Conservation (phyloP, 2,888 invertebrate genomes). For the Microplitis deprimator region DNA sequence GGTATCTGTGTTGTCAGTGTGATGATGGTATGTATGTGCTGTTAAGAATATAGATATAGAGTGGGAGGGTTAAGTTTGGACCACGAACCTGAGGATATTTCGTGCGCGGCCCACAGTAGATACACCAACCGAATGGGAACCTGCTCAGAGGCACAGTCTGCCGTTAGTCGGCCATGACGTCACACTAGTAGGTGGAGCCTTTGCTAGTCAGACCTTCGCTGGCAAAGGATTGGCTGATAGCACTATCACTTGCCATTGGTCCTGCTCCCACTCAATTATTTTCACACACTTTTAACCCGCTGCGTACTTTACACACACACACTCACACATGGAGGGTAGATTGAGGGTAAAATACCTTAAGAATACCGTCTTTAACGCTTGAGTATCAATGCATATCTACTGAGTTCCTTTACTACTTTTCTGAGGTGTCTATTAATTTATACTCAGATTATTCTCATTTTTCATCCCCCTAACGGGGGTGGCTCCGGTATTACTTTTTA, state of each 20-base stretch:
- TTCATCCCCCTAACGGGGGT: slow-evolving; percentile 37
- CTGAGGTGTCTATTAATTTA: slow-evolving; percentile 59
- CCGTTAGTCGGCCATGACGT: slow-evolving; percentile 44
- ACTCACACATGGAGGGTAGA: background rate
- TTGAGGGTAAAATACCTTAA: slow-evolving; percentile 22
- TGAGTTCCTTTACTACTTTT: slow-evolving; percentile 27
- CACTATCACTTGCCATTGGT: slow-evolving; percentile 24
- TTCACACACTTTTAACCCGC: too few species aligned
- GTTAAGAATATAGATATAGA: slow-evolving; percentile 14
- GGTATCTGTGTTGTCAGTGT: background rate
- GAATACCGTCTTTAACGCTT: slow-evolving; percentile 39
- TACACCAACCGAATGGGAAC: slow-evolving; percentile 52
- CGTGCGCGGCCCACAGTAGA: slow-evolving; percentile 47
- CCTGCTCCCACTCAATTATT: slow-evolving; percentile 28
- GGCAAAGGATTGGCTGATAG: slow-evolving; percentile 32
- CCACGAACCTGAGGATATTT: slow-evolving; percentile 32
- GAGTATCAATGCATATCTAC: slow-evolving; percentile 37
- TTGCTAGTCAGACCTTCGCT: slow-evolving; percentile 46
- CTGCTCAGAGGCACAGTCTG: slow-evolving; percentile 45
- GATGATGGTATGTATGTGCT: slow-evolving; percentile 17
- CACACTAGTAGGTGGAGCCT: slow-evolving; percentile 49
- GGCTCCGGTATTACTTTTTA: background rate
- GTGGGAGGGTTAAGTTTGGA: slow-evolving; percentile 30
- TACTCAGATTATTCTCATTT: slow-evolving; percentile 63
- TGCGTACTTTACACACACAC: slow-evolving; percentile 37